Base-by-base conservation (phyloP, 2,888 invertebrate species). In the Hypomecis atomaria region DNA sequence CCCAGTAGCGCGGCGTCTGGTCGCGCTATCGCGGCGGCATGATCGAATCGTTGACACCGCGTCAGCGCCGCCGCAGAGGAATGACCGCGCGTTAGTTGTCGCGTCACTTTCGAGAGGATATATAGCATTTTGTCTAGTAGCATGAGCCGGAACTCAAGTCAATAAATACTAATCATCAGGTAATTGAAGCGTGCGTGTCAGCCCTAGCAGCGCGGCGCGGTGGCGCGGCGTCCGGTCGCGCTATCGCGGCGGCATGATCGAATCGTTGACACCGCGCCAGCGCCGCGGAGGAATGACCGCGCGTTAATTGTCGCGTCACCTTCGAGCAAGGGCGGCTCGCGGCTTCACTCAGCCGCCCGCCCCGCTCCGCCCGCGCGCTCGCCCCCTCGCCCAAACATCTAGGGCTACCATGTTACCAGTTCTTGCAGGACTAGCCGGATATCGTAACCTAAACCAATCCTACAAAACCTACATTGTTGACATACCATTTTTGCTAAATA, bases 1-100 rank as follows among this genome's bases (percentile, higher is more conserved):
- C 72, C 72, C 70, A 61, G 37, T 6, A 5, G 71, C 73, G 70
- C 81, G 83, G 80, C 83, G 84, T 83, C 83, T 83, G 81, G 78
- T 78, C 84, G 83, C 75, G 82, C 82, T 83, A 85, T 85, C 89
- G 85, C 89, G 85, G 76, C 86, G 82, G 87, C 87, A 83, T 86
- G 89, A 88, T 88, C 88, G 87, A 87, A 89, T 90, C 91, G 89
- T 91, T 90, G 92, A 89, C 91, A 88, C 78, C 89, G 88, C 86
- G 89, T 88, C 90, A 88, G 81, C 75, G 56, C 65, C 64, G 68
- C 45, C 47, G 47, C 38, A 80, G 88, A 78, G 88, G 85, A 88
- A 89, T 89, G 89, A 90, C 90, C 90, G 89, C 84, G 84, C 87
- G 89, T 86, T 91, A 90, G 90, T 91, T 90, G 89, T 85, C 89